These are phyloP conservation scores for Anabacerthia variegaticeps DNA, from an alignment of 2,797 vertebrate genomes.

Conservation along the genomic window DNA sequence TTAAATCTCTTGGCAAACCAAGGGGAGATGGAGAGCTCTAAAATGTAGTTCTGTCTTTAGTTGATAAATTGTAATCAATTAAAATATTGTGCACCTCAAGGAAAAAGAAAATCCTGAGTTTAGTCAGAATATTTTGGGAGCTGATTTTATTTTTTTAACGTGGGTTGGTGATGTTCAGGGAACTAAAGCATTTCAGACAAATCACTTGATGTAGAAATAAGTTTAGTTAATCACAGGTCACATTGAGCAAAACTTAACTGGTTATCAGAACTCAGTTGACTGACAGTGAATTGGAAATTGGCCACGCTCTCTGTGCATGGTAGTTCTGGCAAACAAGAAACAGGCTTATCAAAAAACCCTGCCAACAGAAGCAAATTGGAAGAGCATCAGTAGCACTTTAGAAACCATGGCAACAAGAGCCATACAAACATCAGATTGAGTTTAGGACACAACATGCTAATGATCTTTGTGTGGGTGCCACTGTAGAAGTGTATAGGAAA, in stretches of 20 bases:
- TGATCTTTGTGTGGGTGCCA: not conserved
- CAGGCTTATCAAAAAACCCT: not conserved
- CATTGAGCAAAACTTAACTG: not conserved
- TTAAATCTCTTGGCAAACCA: not conserved
- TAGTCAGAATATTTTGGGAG: not conserved
- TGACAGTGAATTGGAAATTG: not conserved
- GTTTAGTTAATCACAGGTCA: not conserved
- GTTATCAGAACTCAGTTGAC: not conserved
- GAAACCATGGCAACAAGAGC: not conserved
- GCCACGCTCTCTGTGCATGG: not conserved
- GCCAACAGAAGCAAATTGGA: not conserved
- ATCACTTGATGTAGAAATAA: not conserved
- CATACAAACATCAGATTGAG: not conserved
- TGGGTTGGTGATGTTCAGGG: not conserved
- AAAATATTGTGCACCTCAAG: not conserved
- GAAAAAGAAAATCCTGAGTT: not conserved
- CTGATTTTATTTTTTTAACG: not conserved
- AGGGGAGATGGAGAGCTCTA: not conserved
- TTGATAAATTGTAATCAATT: not conserved
- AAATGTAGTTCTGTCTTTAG: not conserved
- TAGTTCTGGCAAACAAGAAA: not conserved
- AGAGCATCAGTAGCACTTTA: not conserved
- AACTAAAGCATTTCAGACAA: not conserved
- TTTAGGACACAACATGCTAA: not conserved
- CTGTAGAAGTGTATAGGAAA: not conserved